Evolutionary conservation across 2,888 invertebrate genomes (phyloP).

Genomic region (Cryptops parisi): DNA sequence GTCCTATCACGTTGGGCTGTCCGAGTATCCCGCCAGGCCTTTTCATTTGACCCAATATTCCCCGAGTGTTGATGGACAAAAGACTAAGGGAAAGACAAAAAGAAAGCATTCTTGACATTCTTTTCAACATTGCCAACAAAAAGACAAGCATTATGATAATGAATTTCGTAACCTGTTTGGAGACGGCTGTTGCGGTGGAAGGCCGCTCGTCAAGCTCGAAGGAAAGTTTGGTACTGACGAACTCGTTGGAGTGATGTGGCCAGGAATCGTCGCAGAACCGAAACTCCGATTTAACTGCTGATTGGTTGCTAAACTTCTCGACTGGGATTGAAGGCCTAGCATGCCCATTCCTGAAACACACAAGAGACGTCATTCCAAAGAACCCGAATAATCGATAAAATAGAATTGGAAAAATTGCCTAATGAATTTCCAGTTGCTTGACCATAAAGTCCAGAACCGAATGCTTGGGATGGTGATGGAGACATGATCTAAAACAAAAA

Average conservation of each 20-base stretch:
- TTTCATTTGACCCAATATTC: conserved; percentile 14
- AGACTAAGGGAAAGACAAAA: conserved; percentile 5
- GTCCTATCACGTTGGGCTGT: too few relatives aligned
- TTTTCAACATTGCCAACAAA: background rate
- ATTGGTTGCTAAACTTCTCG: conserved; percentile 66
- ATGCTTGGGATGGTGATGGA: background rate
- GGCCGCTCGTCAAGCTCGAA: conserved; percentile 32
- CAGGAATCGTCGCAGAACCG: conserved; percentile 50
- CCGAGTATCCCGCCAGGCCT: too few relatives aligned
- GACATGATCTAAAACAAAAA: too few relatives aligned
- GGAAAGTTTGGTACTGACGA: conserved; percentile 44
- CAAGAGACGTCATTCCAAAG: background rate
- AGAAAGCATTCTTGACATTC: background rate
- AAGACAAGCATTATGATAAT: background rate
- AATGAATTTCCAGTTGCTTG: too few relatives aligned
- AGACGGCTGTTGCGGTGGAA: conserved; percentile 31
- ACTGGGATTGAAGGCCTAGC: conserved; percentile 78
- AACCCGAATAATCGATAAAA: background rate
- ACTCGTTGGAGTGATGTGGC: conserved; percentile 55
- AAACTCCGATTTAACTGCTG: conserved; percentile 47
- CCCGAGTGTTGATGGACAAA: conserved; percentile 14
- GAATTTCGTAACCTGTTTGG: conserved; percentile 28
- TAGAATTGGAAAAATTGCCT: background rate
- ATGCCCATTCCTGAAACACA: conserved; percentile 59
- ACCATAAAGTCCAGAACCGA: too few relatives aligned